Evolutionary conservation across 2,113 vertebrate genomes (phyloP).

Genomic region (Bucco capensis): DNA sequence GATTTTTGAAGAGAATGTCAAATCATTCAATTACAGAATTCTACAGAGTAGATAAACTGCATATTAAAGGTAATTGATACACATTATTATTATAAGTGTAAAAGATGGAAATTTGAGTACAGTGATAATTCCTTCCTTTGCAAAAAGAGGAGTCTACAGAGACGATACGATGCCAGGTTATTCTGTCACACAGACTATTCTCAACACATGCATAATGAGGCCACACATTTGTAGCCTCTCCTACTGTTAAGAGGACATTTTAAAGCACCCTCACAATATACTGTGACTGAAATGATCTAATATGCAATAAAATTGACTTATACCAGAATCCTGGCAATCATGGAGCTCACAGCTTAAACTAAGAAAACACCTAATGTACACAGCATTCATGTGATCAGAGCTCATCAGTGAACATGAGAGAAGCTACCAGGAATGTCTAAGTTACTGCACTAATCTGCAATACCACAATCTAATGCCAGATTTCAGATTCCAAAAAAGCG

Average conservation of each 20-base stretch:
- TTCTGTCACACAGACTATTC: neutral
- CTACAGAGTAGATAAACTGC: neutral
- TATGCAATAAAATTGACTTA: neutral
- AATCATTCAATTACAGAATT: constrained; percentile 27
- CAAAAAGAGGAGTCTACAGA: neutral
- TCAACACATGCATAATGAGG: constrained; percentile 18
- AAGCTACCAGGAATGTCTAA: neutral
- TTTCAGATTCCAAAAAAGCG: neutral
- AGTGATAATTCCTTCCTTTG: neutral
- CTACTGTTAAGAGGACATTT: neutral
- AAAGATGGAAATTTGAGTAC: neutral
- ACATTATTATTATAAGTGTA: neutral
- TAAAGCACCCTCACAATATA: neutral
- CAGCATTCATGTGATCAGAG: neutral
- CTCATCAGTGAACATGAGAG: neutral
- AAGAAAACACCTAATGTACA: neutral
- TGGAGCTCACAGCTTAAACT: neutral
- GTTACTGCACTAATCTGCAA: neutral
- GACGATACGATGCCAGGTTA: neutral
- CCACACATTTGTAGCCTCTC: neutral
- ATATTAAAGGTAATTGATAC: neutral
- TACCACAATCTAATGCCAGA: neutral
- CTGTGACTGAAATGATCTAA: neutral
- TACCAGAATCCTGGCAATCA: neutral
- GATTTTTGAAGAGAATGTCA: neutral